Conservation (phyloP, 2,888 invertebrate genomes). For the Ryuthela nishihirai region DNA sequence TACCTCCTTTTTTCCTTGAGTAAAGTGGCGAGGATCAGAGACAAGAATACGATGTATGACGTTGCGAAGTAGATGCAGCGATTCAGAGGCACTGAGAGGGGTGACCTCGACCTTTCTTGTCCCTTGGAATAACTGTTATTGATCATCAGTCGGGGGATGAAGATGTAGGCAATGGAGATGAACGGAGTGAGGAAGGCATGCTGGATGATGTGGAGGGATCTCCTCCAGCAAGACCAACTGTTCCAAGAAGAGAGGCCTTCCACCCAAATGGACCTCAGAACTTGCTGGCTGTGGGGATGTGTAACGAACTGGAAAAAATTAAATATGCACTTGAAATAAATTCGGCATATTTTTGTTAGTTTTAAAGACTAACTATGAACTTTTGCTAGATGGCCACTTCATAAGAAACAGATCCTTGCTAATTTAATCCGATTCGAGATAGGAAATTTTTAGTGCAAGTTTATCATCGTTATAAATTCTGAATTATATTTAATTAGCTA, state of each 20-base stretch:
- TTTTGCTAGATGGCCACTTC: too few species aligned
- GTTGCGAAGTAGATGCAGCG: slow-evolving; percentile 67
- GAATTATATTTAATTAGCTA: too few species aligned
- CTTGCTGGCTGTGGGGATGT: slow-evolving; percentile 69
- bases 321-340: too few species aligned
- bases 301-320: slow-evolving; percentile 65
- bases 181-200: slow-evolving; percentile 35
- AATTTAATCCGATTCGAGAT: too few species aligned
- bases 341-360: too few species aligned
- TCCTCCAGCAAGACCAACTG: slow-evolving; percentile 21
- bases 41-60: slow-evolving; percentile 64
- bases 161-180: slow-evolving; percentile 25
- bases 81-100: slow-evolving; percentile 60
- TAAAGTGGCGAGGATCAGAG: slow-evolving; percentile 56
- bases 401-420: too few species aligned
- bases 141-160: slow-evolving; percentile 25
- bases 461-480: too few species aligned
- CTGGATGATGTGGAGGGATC: slow-evolving; percentile 25
- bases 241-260: slow-evolving; percentile 34
- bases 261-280: slow-evolving; percentile 38
- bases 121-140: slow-evolving; percentile 47
- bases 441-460: too few species aligned
- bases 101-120: too few species aligned
- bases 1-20: slow-evolving; percentile 33
- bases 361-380: too few species aligned